Base-by-base conservation (phyloP, 2,113 vertebrate genomes). In the Craseonycteris thonglongyai region DNA sequence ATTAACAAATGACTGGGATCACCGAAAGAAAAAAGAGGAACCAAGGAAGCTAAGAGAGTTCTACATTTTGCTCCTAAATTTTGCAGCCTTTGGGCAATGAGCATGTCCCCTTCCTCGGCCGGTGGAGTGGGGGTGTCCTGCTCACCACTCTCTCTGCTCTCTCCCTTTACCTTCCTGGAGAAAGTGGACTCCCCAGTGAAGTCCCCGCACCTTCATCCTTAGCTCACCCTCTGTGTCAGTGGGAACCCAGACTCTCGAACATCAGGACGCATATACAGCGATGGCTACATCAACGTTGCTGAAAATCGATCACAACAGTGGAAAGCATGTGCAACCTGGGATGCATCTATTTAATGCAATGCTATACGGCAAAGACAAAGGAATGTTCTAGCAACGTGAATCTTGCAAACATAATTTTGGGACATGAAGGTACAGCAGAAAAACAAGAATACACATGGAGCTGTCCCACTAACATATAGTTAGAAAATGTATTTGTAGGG, bases 11-110 rank as follows among this genome's bases (percentile, higher is more conserved):
- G 26, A n/a, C 30, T 4, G n/a, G 45, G 19, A 65, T 88, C 28
- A 51, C 16, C 58, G 75, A 15, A 10, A 45, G 30, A 26, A 38
- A 61, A 78, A 66, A 18, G 3, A 10, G 40, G 5, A 75, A 49
- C 4, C 3, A 0, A 0, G 4, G 0, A 28, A 54, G 49, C 24
- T 18, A 30, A 68, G 30, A n/a, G 40, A 47, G 12, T 12, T 40
- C 10, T 7, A 11, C n/a, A 9, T 33, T 38, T 28, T 6, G 6
- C 13, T 24, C 6, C 19, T 74, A 5, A 35, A 21, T 16, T 75
- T 38, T 35, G 24, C 4, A 16, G 6, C 33, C 66, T 2, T 4
- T 30, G 8, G 63, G 2, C 15, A 8, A 1, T 0, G 12, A 38
- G 2, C 10, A 3, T 8, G 2, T 3, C 3, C 26, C 14, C 14